Base-by-base conservation (phyloP, 2,797 vertebrate genomes). In the Gymnocypris eckloni region DNA sequence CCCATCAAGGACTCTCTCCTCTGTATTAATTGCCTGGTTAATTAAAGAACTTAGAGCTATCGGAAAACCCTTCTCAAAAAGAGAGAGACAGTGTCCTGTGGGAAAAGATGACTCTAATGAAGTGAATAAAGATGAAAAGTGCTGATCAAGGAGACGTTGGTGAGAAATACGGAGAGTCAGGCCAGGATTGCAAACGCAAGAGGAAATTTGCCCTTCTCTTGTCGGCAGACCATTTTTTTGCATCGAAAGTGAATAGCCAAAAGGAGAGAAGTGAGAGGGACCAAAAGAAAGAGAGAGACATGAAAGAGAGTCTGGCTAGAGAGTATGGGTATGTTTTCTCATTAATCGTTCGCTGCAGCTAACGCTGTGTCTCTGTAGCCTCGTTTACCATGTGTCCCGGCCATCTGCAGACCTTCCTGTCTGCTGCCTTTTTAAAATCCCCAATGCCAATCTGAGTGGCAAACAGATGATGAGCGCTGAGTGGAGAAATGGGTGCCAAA, bases 1-100 rank as follows among this genome's bases (percentile, higher is more conserved):
- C 84, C 75, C 83, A 87, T 88, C 89, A 89, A 89, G 86, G 88
- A 59, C 33, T 83, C 71, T 13, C 83, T 91, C 90, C 90, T 75
- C 85, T 76, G 85, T 90, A 89, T 90, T 93, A 92, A 94, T 93
- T 92, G 91, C 86, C 88, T 87, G 88, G 87, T 92, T 94, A 92
- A 94, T 92, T 91, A 92, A 91, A 91, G 89, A 92, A 92, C 92
- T 90, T 82, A 87, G 85, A 79, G 75, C 86, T 85, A 90, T 88
- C 86, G 82, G 88, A 84, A 81, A 71, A 54, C 86, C 86, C 83
- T 85, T 91, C 86, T 89, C 89, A 88, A 87, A 86, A 90, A 89
- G 79, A 66, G 79, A 81, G 66, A 56, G 89, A 81, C 70, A 75
- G 88, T 82, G 88, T 92, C 89, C 91, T 88, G 88, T 67, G 89